Evolutionary conservation across 2,888 invertebrate species (phyloP).

Genomic region (Trisateles emortualis): DNA sequence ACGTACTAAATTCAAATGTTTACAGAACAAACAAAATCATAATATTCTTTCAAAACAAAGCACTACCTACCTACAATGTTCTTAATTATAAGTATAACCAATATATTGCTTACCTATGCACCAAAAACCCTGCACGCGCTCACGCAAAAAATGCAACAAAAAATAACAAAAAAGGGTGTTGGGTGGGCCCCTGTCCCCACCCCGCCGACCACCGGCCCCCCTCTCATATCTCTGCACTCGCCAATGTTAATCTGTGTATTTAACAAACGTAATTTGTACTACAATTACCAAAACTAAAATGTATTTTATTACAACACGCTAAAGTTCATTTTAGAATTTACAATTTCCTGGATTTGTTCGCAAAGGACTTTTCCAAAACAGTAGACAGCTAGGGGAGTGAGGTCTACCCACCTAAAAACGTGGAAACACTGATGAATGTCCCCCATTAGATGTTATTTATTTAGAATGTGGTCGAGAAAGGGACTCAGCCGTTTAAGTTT

Average conservation of each 20-base stretch:
- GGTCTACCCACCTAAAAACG: conserved; percentile 83
- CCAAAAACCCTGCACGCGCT: conserved; percentile 68
- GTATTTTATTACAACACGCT: conserved; percentile 35
- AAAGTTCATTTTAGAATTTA: conserved; percentile 48
- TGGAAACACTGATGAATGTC: conserved; percentile 87
- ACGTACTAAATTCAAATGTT: too few species aligned
- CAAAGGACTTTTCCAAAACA: conserved; percentile 71
- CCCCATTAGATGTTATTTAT: conserved; percentile 88
- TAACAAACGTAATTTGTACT: conserved; percentile 77
- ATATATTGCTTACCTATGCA: conserved; percentile 63
- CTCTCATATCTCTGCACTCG: conserved; percentile 81
- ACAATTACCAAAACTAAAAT: conserved; percentile 39
- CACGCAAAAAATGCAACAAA: conserved; percentile 82
- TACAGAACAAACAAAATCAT: too few species aligned
- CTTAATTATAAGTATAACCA: conserved; percentile 43
- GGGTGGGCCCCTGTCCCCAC: conserved; percentile 70
- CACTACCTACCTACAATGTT: conserved; percentile 3
- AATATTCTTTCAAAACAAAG: too few species aligned
- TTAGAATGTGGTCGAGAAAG: conserved; percentile 86
- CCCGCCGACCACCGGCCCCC: conserved; percentile 68
- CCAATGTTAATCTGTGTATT: conserved; percentile 80
- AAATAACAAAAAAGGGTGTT: conserved; percentile 74
- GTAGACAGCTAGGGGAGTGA: conserved; percentile 79
- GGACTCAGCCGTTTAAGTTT: conserved; percentile 82
- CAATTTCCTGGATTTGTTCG: conserved; percentile 56